Evolutionary conservation across 2,797 vertebrate species (phyloP).

Genomic region (Sphaeramia orbicularis): DNA sequence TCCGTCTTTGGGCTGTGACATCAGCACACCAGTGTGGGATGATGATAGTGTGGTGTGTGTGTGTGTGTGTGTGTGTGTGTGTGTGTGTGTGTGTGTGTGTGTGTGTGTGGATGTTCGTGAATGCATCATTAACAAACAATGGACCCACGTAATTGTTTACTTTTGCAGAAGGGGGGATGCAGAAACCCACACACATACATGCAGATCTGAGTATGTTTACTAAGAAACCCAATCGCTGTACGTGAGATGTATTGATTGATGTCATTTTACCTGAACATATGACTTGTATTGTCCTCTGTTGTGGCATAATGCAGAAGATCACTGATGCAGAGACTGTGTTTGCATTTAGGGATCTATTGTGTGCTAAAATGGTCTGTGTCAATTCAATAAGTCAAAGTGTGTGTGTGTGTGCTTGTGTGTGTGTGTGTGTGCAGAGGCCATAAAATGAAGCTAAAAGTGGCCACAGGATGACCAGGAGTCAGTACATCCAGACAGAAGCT

Average conservation of each 20-base stretch:
- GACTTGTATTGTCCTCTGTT: conserved; percentile 6
- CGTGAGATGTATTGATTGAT: conserved; percentile 31
- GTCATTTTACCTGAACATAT: conserved; percentile 1
- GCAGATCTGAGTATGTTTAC: conserved; percentile 58
- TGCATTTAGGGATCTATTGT: conserved; percentile 50
- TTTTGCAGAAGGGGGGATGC: conserved; percentile 3
- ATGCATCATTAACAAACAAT: conserved; percentile 59
- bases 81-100: conserved; percentile 23
- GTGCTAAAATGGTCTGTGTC: conserved; percentile 24
- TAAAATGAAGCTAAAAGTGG: conserved; percentile 49
- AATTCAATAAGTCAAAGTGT: conserved; percentile 30
- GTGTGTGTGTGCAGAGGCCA: conserved; percentile 15
- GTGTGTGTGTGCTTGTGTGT: conserved; percentile 13
- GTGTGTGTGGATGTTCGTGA: no score
- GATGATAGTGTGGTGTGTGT: conserved; percentile 52
- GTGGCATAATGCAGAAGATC: conserved; percentile 44
- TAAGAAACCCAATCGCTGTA: conserved; percentile 56
- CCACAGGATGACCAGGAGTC: conserved; percentile 31
- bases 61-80: conserved; percentile 27
- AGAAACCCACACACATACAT: conserved; percentile 2
- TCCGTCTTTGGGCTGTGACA: conserved; percentile 36
- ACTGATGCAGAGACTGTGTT: conserved; percentile 43
- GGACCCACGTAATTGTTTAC: conserved; percentile 46
- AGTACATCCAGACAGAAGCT: conserved; percentile 24
- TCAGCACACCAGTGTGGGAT: conserved; percentile 35